Percentiles rank a stretch among this genome's conserved stretches.
Evolutionary conservation across 1,140 invertebrate genomes (phyloP).

Genomic region (Hormaphis cornu): DNA sequence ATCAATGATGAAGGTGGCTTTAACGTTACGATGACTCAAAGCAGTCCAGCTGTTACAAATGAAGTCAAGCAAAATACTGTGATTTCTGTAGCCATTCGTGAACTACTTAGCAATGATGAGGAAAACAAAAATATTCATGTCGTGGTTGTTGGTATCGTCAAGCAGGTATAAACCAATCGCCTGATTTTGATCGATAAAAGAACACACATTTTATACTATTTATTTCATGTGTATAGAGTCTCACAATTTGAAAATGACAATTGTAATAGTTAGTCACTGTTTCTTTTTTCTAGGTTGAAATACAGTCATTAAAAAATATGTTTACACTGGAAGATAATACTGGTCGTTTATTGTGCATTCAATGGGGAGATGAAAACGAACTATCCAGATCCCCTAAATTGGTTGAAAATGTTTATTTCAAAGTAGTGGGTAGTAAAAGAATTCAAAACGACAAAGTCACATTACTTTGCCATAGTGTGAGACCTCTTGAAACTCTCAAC

Average conservation of each 20-base stretch:
- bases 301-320: constrained; percentile 19
- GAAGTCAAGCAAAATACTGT: constrained; percentile 16
- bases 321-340: constrained; percentile 25
- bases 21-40: neutral
- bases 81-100: neutral
- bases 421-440: constrained; percentile 27
- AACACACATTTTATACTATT: no score
- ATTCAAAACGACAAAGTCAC: constrained; percentile 18
- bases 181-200: no score
- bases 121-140: constrained; percentile 25
- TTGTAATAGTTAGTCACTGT: neutral
- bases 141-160: constrained; percentile 11
- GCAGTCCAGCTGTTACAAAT: neutral
- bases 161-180: neutral
- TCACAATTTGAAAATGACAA: neutral
- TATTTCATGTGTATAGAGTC: no score
- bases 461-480: constrained; percentile 17
- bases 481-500: constrained; percentile 1
- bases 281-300: neutral
- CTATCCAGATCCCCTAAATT: constrained; percentile 12
- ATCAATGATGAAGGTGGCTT: constrained; percentile 13
- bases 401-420: constrained; percentile 24
- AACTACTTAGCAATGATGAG: neutral
- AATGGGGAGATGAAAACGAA: constrained; percentile 28
- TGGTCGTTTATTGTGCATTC: constrained; percentile 7